These are phyloP conservation scores for Leptopilina myrica DNA, from an alignment of 2,888 invertebrate species.

Conservation along the genomic window DNA sequence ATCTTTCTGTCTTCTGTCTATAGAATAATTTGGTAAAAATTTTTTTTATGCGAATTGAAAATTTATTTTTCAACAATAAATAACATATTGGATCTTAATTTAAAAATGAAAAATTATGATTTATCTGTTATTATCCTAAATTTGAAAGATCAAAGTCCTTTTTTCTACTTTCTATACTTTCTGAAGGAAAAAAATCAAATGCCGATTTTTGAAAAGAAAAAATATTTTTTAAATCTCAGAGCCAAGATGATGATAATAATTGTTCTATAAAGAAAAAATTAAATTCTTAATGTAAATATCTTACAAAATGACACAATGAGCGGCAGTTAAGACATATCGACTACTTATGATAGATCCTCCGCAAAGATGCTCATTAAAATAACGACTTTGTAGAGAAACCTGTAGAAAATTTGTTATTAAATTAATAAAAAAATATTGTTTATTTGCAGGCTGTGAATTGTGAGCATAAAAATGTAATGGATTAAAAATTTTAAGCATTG, in stretches of 20 bases:
- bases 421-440: slow-evolving; percentile 60
- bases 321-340: slow-evolving; percentile 51
- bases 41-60: background rate
- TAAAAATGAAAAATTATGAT: no score
- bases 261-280: no score
- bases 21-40: background rate
- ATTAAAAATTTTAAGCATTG: background rate
- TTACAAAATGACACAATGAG: slow-evolving; percentile 49
- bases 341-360: slow-evolving; percentile 52
- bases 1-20: background rate
- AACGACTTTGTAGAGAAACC: slow-evolving; percentile 45
- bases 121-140: no score
- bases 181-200: no score
- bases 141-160: no score
- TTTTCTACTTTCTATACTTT: no score
- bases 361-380: slow-evolving; percentile 48
- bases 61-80: no score
- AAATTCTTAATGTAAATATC: background rate
- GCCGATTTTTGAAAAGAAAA: no score
- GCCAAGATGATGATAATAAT: no score
- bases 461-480: background rate
- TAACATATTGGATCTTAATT: no score
- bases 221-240: no score
- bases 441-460: background rate
- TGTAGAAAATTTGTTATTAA: background rate